Base-by-base conservation (phyloP, 1,140 invertebrate species). In the Hesperophylax magnus region DNA sequence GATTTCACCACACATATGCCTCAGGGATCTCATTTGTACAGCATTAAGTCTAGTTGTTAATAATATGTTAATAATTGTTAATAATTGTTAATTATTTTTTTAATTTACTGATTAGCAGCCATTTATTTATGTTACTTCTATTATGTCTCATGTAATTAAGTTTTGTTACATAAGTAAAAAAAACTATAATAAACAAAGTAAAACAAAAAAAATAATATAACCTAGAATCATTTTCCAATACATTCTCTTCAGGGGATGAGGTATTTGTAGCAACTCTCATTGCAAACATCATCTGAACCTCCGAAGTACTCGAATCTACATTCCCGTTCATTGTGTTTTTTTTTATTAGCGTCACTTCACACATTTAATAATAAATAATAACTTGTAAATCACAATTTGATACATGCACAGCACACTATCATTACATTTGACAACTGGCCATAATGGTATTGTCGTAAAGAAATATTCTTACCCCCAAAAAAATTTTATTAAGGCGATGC, bases 341-440 rank as follows among this genome's bases (percentile, higher is more conserved):
- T 1, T n/a, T 72, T 17, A 54, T 24, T 20, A 72, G 24, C 56
- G 11, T 72, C 39, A 72, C 52, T 53, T n/a, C 24, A 56, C 47
- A 71, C 39, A 65, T 47, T 69, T n/a, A 72, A 72, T n/a, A 72
- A 72, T 24, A 72, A 1, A 47, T 47, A 47, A 47, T 47, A 47
- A 47, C 1, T 47, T 47, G 14, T 47, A 18, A 39, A 18, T 65
- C 63, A 65, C 63, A 65, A 47, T 15, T 67, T 31, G 24, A 67
- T 27, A 17, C 14, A n/a, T n/a, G 39, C 39, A 47, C 39, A 47
- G 11, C 39, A 47, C 39, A 47, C 39, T 47, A 47, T 47, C 9
- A 14, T 47, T 14, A 67, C 27, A 54, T 72, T 72, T 72, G 69
- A 72, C 69, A 72, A 72, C 69, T 72, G 22, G 69, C 69, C 53